phyloP scores from a whole-genome alignment of 2,797 vertebrate genomes.

The Neopelma chrysocephalum region DNA sequence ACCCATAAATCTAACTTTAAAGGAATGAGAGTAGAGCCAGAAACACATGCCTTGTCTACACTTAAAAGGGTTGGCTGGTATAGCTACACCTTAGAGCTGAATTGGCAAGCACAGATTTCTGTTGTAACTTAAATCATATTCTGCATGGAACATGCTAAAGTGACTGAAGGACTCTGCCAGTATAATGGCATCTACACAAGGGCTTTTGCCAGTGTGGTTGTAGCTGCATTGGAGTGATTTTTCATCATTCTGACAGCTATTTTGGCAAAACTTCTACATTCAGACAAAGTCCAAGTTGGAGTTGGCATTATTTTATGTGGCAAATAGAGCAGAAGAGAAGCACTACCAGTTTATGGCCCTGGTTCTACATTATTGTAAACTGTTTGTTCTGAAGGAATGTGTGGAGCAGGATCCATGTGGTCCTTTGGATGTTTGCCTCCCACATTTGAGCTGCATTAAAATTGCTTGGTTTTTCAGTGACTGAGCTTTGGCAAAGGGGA shows the following conservation, averaged over 20 bases:
- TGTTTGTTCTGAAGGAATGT: conserved; percentile 51
- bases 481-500: background rate
- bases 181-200: background rate
- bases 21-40: conserved; percentile 22
- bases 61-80: conserved; percentile 52
- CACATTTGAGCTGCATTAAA: conserved; percentile 44
- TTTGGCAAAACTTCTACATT: conserved; percentile 20
- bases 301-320: conserved; percentile 17
- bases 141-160: background rate
- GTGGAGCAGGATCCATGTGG: conserved; percentile 36
- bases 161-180: background rate
- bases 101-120: conserved; percentile 27
- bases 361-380: conserved; percentile 43
- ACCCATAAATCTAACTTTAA: conserved; percentile 47
- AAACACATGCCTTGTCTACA: conserved; percentile 10
- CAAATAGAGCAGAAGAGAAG: conserved; percentile 24
- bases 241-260: conserved; percentile 49
- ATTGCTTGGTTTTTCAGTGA: background rate
- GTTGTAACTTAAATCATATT: conserved; percentile 37
- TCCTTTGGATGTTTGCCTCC: conserved; percentile 46
- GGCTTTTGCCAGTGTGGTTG: background rate
- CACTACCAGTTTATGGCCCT: conserved; percentile 21
- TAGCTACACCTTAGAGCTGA: conserved; percentile 49
- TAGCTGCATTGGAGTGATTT: background rate
- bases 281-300: conserved; percentile 40